Evolutionary conservation across 2,797 vertebrate species (phyloP).

Genomic region (Lepidocolaptes lacrymiger): DNA sequence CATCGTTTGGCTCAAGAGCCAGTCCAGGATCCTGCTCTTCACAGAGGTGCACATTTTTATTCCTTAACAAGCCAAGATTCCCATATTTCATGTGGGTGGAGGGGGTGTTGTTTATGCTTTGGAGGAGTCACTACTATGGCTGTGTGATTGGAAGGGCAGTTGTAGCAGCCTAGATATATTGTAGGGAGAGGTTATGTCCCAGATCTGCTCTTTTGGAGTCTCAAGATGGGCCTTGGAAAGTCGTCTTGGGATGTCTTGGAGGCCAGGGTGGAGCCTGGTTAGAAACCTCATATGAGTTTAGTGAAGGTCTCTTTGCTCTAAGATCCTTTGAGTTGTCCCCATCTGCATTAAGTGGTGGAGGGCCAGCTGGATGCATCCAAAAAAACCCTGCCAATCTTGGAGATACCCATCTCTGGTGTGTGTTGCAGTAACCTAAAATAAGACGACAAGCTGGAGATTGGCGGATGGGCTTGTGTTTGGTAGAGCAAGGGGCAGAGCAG

Average conservation of each 20-base stretch:
- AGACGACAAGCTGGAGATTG: not conserved
- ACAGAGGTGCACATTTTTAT: not conserved
- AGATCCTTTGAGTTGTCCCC: not conserved
- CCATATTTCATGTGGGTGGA: fast-evolving
- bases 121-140: not conserved
- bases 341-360: not conserved
- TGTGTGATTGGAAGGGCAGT: not conserved
- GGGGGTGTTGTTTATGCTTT: not conserved
- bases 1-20: not conserved
- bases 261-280: not conserved
- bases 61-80: not conserved
- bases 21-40: not conserved
- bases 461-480: conserved; percentile 30
- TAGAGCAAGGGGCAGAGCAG: conserved; percentile 39
- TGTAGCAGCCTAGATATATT: not conserved
- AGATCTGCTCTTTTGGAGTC: not conserved
- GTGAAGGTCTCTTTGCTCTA: not conserved
- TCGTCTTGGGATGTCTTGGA: not conserved
- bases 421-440: conserved; percentile 56
- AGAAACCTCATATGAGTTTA: not conserved
- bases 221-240: not conserved
- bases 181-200: not conserved
- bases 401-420: not conserved
- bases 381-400: not conserved
- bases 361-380: not conserved